Base-by-base conservation (phyloP, 2,797 vertebrate genomes). In the Hapalemur alaotrensis region DNA sequence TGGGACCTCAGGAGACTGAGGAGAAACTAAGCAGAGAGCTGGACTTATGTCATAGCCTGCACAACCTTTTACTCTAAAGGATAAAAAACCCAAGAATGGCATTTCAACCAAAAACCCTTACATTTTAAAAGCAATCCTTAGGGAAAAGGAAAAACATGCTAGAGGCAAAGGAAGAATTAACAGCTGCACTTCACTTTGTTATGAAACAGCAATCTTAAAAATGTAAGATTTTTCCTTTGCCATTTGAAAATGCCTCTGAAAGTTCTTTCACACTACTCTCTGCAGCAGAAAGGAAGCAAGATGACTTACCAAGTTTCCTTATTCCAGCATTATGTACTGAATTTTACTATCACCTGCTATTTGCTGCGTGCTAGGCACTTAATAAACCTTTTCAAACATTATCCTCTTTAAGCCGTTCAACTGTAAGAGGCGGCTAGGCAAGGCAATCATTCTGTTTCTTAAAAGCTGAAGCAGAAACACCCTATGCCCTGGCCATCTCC, bases 181-280 rank as follows among this genome's bases (percentile, higher is more conserved):
- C n/a, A 82, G 80, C 32, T 86, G 59, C 65, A 65, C 7, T 32
- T 52, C 57, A 70, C n/a, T 91, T 91, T 59, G 48, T 83, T 67
- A 72, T 61, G 41, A 97, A 95, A 92, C 11, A 69, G 38, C 22
- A 57, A 67, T 81, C 78, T 92, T 85, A 78, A 46, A 95, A 92
- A 95, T 15, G 14, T 20, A 80, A 20, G 48, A n/a, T 63, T 89
- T 73, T 92, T 73, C 63, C 69, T 82, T 72, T 73, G 72, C n/a
- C 52, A 70, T 61, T n/a, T 91, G 73, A 75, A 91, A 94, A 86
- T 30, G 43, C 88, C 93, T 83, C 52, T 41, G 63, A 65, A 86
- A 90, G 83, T 79, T 32, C 54, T 65, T 17, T 5, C 1, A 30
- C 35, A 35, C 35, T 50, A 18, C 79, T 91, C 78, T 88, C 69